Percentiles rank a stretch among this genome's conserved stretches.
Conservation (phyloP, 1,140 invertebrate species). For the Drosophila burlai region DNA sequence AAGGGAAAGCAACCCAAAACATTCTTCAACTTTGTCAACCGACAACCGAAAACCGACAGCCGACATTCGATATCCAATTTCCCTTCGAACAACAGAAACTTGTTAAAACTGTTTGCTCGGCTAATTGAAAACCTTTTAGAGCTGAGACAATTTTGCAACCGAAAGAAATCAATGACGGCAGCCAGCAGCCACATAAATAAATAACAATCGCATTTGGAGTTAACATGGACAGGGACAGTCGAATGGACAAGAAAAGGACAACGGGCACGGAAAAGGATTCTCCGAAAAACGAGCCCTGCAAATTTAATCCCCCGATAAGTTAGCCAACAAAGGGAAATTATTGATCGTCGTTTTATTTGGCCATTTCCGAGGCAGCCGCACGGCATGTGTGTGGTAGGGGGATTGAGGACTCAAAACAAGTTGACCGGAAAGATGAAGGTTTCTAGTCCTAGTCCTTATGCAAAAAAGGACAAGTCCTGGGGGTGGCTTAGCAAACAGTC, state of each 20-base stretch:
- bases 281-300: slow-evolving; percentile 53
- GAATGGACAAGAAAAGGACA: slow-evolving; percentile 53
- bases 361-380: slow-evolving; percentile 53
- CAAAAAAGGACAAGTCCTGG: slow-evolving; percentile 49
- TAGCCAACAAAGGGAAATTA: slow-evolving; percentile 64
- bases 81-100: slow-evolving; percentile 45
- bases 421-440: slow-evolving; percentile 61
- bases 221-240: slow-evolving; percentile 34
- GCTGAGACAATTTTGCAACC: slow-evolving; percentile 51
- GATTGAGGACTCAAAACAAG: slow-evolving; percentile 47
- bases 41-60: slow-evolving; percentile 13
- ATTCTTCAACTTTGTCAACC: slow-evolving; percentile 25
- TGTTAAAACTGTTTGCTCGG: slow-evolving; percentile 57
- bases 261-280: slow-evolving; percentile 28
- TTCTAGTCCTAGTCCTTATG: slow-evolving; percentile 33
- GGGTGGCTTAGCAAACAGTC: slow-evolving; percentile 21
- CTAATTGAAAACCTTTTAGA: slow-evolving; percentile 64
- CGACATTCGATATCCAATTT: slow-evolving; percentile 51
- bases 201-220: slow-evolving; percentile 50
- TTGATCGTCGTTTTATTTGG: slow-evolving; percentile 76
- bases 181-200: slow-evolving; percentile 59
- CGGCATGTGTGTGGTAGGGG: slow-evolving; percentile 1
- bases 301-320: slow-evolving; percentile 71
- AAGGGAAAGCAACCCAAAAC: slow-evolving; percentile 5
- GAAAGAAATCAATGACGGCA: slow-evolving; percentile 29